Evolutionary conservation across 2,113 vertebrate genomes (phyloP).

Genomic region (Cervus canadensis): DNA sequence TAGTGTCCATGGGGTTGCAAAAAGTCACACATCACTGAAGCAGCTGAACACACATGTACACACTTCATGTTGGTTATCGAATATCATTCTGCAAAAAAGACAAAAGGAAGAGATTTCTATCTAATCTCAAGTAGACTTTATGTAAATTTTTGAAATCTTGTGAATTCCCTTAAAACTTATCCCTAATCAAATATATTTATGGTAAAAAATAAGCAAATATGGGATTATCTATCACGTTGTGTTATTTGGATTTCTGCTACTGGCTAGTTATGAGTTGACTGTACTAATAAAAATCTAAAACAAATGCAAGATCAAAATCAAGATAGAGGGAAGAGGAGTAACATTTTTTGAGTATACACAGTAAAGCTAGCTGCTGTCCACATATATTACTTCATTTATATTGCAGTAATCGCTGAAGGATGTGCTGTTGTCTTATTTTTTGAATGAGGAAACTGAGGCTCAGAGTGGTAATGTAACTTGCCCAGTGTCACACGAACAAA

Average conservation of each 20-base stretch:
- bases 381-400: background rate
- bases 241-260: constrained; percentile 13
- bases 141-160: constrained; percentile 28
- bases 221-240: background rate
- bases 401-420: background rate
- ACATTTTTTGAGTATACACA: background rate
- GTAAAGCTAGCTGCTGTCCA: background rate
- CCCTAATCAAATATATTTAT: constrained; percentile 26
- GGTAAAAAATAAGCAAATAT: constrained; percentile 30
- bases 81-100: background rate
- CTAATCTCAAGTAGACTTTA: background rate
- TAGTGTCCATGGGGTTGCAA: background rate
- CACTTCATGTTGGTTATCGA: background rate
- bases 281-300: constrained; percentile 31
- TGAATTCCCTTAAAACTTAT: constrained; percentile 40
- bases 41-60: background rate
- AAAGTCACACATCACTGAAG: background rate
- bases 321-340: background rate
- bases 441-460: background rate
- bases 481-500: background rate
- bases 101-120: background rate
- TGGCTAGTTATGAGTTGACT: background rate
- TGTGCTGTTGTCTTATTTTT: background rate
- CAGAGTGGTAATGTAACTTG: background rate
- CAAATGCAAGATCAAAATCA: constrained; percentile 25